Evolutionary conservation across 2,113 vertebrate genomes (phyloP).

Genomic region (Campylorhamphus procurvoides): DNA sequence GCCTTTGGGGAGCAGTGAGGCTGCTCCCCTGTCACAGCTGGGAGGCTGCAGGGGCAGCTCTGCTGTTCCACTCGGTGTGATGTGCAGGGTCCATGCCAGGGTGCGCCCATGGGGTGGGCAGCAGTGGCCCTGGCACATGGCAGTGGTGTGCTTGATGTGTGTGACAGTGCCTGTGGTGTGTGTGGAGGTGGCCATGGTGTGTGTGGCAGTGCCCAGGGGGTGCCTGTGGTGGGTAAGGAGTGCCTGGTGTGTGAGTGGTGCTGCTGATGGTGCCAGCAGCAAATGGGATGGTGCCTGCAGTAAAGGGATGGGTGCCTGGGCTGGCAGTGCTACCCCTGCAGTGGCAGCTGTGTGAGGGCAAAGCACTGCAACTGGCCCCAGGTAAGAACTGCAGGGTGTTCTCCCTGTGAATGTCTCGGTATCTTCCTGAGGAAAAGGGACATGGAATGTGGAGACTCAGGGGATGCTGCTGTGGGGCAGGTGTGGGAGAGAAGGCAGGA

Average conservation of each 20-base stretch:
- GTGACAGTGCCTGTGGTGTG: neutral
- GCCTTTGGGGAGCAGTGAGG: neutral
- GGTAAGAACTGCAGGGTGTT: rapidly evolving
- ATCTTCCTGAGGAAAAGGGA: neutral
- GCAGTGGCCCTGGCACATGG: neutral
- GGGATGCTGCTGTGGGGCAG: neutral
- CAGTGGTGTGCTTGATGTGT: neutral
- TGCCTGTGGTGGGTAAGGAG: neutral
- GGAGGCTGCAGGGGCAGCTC: rapidly evolving
- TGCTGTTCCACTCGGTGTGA: too few species aligned
- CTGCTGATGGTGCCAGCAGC: rapidly evolving
- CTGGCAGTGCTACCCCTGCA: neutral
- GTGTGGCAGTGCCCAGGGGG: neutral
- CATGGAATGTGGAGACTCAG: rapidly evolving
- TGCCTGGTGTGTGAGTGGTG: neutral
- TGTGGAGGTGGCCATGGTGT: neutral
- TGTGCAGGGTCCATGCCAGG: rapidly evolving
- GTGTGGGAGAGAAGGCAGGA: neutral
- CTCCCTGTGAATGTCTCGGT: rapidly evolving
- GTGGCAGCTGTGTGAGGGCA: too few species aligned
- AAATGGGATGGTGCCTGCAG: neutral
- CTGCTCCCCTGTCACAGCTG: neutral
- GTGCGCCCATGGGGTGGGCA: rapidly evolving
- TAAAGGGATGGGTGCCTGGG: neutral
- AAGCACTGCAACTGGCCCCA: rapidly evolving